Evolutionary conservation across 2,888 invertebrate species (phyloP).

Genomic region (Nesidiocoris tenuis): DNA sequence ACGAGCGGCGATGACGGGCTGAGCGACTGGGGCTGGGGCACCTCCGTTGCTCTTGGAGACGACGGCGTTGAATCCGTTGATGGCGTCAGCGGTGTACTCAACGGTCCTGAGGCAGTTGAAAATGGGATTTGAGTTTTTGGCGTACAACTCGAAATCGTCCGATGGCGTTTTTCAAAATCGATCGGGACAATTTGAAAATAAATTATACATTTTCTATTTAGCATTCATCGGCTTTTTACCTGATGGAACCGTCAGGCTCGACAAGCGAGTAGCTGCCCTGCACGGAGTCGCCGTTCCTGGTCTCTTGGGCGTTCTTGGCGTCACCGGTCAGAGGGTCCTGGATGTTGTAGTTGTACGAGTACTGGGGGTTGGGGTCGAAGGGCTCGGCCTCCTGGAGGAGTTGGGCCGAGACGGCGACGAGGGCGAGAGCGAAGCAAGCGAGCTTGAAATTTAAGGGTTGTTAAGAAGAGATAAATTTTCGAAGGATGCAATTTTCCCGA

Average conservation of each 20-base stretch:
- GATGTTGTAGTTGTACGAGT: conserved; percentile 38
- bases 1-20: background rate
- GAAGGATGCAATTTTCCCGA: background rate
- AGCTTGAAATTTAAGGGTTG: too few relatives aligned
- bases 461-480: too few relatives aligned
- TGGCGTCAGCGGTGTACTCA: conserved; percentile 54
- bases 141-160: too few relatives aligned
- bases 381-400: conserved; percentile 33
- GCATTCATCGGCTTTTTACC: too few relatives aligned
- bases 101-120: conserved; percentile 52
- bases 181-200: too few relatives aligned
- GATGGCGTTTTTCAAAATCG: too few relatives aligned
- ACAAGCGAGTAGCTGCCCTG: conserved; percentile 41
- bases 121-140: conserved; percentile 3
- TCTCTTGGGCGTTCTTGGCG: conserved; percentile 19
- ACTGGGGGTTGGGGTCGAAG: conserved; percentile 36
- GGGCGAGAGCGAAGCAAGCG: conserved; percentile 35
- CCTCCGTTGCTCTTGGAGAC: conserved; percentile 51
- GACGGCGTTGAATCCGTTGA: conserved; percentile 54
- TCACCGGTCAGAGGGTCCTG: conserved; percentile 40
- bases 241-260: conserved; percentile 43
- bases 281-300: conserved; percentile 31
- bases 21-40: conserved; percentile 40
- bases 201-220: too few relatives aligned
- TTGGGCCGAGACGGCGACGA: conserved; percentile 28